These are phyloP conservation scores for Pteronura brasiliensis DNA, from an alignment of 2,113 vertebrate genomes.

Conservation along the genomic window DNA sequence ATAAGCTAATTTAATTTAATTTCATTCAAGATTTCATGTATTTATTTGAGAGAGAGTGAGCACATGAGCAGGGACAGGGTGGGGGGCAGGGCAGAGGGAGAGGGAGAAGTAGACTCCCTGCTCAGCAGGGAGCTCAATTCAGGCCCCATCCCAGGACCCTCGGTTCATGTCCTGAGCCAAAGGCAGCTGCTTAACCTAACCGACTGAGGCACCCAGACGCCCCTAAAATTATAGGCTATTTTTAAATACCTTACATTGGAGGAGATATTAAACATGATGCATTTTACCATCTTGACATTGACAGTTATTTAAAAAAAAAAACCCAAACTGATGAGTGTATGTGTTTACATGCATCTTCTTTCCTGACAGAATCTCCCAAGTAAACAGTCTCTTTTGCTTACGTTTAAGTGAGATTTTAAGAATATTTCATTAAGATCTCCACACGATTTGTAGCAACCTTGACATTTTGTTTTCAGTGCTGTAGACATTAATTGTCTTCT, in stretches of 20 bases:
- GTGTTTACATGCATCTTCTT: not conserved
- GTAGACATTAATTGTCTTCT: not conserved
- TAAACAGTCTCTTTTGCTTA: not conserved
- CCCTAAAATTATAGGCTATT: not conserved
- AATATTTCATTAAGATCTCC: not conserved
- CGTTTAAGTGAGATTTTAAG: not conserved
- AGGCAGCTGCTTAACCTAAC: no score
- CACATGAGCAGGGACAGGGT: not conserved
- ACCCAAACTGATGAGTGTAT: not conserved
- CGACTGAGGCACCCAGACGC: not conserved
- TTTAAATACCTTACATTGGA: not conserved
- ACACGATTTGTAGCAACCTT: not conserved
- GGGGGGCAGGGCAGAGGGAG: not conserved
- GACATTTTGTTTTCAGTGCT: conserved; percentile 16
- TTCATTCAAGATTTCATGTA: not conserved
- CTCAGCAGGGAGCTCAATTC: not conserved
- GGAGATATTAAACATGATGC: not conserved
- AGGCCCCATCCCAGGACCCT: not conserved
- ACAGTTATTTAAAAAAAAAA: not conserved
- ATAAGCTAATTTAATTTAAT: not conserved
- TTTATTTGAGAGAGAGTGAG: not conserved
- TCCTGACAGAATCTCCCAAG: not conserved
- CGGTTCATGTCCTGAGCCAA: not conserved
- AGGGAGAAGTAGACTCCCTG: not conserved
- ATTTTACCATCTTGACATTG: conserved; percentile 17